These are phyloP conservation scores for Leptopilina syphax DNA, from an alignment of 2,888 invertebrate species.

Conservation along the genomic window DNA sequence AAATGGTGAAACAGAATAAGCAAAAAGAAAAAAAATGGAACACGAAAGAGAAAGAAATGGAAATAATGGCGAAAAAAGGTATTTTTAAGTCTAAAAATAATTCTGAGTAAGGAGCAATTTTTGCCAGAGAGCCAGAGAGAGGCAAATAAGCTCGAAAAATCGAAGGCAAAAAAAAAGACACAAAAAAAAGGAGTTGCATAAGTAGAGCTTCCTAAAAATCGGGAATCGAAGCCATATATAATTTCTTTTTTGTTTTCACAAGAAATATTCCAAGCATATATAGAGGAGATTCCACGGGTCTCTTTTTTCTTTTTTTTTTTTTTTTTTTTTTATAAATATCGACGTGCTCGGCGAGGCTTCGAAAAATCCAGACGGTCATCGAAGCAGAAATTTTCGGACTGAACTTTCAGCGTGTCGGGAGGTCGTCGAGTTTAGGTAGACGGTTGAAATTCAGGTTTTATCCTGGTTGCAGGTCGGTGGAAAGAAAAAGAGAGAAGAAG, in stretches of 20 bases:
- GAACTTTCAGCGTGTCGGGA: constrained; percentile 62
- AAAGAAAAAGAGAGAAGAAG: constrained; percentile 1
- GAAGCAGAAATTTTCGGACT: constrained; percentile 57
- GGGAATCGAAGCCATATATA: constrained; percentile 9
- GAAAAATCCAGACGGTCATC: constrained; percentile 47
- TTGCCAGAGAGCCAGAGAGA: too few species aligned
- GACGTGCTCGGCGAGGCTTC: constrained; percentile 45
- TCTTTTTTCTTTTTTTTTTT: constrained; percentile 26
- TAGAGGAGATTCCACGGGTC: constrained; percentile 50
- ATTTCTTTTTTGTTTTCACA: constrained; percentile 38
- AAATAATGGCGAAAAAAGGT: too few species aligned
- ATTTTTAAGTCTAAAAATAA: too few species aligned
- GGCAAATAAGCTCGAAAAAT: too few species aligned
- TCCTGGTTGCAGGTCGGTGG: constrained; percentile 57
- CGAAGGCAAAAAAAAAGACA: too few species aligned
- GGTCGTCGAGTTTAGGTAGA: constrained; percentile 64
- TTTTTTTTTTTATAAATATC: constrained; percentile 41
- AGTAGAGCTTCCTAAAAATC: constrained; percentile 5
- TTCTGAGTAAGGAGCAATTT: too few species aligned
- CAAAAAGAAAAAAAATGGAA: too few species aligned
- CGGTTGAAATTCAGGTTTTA: constrained; percentile 70
- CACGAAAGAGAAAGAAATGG: too few species aligned
- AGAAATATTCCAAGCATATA: constrained; percentile 49
- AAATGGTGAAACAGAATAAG: too few species aligned
- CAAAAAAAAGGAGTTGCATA: too few species aligned